Evolutionary conservation across 2,797 vertebrate species (phyloP).

Genomic region (Lemur catta): DNA sequence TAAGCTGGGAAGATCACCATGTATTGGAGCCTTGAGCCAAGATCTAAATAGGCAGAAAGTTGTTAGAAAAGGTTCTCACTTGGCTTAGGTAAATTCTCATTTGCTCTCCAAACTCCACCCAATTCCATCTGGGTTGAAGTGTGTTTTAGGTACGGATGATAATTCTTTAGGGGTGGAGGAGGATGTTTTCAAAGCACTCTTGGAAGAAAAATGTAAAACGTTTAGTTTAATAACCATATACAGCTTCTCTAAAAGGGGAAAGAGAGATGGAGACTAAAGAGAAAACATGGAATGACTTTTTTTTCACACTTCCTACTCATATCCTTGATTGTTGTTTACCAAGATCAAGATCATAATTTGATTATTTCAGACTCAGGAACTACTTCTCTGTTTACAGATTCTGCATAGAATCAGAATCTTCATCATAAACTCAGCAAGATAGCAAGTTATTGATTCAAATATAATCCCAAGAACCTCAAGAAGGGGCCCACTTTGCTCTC

Average conservation of each 20-base stretch:
- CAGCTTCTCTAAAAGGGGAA: background rate
- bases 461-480: background rate
- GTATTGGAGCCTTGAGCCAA: background rate
- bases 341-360: background rate
- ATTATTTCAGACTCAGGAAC: background rate
- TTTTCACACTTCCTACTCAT: background rate
- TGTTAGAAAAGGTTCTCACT: background rate
- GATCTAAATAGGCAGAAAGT: background rate
- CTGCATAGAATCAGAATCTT: background rate
- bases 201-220: background rate
- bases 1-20: background rate
- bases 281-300: background rate
- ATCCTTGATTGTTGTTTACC: background rate
- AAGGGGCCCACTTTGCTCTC: background rate
- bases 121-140: background rate
- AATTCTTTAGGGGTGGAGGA: background rate
- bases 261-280: background rate
- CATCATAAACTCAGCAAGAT: background rate
- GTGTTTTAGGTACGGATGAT: background rate
- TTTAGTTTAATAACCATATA: background rate
- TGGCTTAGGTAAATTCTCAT: background rate
- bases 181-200: slow-evolving; percentile 4
- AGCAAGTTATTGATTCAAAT: background rate
- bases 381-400: background rate
- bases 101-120: slow-evolving; percentile 21